Evolutionary conservation across 35 echinoderm and acorn worm genomes (phyloP).

Genomic region (Hemicentrotus pulcherrimus): DNA sequence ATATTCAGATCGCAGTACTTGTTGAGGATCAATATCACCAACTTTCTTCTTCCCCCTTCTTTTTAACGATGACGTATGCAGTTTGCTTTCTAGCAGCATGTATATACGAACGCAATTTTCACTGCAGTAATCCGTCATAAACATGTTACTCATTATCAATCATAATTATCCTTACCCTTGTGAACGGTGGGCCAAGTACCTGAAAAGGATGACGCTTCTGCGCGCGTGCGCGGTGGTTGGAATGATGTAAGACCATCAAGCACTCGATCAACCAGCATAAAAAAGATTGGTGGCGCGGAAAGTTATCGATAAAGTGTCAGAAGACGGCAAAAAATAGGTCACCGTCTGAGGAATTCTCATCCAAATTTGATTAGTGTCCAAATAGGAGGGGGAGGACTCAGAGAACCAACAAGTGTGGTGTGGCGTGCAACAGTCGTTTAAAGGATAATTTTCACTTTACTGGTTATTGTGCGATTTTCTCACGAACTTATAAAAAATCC

Average conservation of each 20-base stretch:
- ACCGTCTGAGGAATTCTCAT: not conserved
- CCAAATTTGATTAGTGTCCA: not conserved
- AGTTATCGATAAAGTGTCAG: not conserved
- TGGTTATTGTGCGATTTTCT: not conserved
- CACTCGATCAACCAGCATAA: not conserved
- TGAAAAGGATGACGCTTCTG: not conserved
- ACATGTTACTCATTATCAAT: too few species aligned
- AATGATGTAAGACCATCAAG: not conserved
- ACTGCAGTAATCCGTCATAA: too few species aligned
- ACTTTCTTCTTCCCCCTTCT: too few species aligned
- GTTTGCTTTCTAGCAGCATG: too few species aligned
- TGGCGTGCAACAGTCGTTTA: not conserved
- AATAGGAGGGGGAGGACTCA: not conserved
- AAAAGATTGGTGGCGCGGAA: conserved; percentile 6
- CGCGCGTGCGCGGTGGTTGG: not conserved
- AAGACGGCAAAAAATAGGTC: not conserved
- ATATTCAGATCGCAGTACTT: too few species aligned
- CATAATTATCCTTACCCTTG: too few species aligned
- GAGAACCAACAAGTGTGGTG: not conserved
- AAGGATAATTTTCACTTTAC: not conserved
- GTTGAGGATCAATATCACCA: too few species aligned
- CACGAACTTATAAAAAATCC: not conserved
- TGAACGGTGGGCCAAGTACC: too few species aligned
- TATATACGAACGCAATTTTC: too few species aligned
- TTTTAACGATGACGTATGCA: too few species aligned